A percentile compares a stretch with the other conserved stretches of the same genome.
Conservation (phyloP, 2,113 vertebrate species). For the Clarias macrocephalus region DNA sequence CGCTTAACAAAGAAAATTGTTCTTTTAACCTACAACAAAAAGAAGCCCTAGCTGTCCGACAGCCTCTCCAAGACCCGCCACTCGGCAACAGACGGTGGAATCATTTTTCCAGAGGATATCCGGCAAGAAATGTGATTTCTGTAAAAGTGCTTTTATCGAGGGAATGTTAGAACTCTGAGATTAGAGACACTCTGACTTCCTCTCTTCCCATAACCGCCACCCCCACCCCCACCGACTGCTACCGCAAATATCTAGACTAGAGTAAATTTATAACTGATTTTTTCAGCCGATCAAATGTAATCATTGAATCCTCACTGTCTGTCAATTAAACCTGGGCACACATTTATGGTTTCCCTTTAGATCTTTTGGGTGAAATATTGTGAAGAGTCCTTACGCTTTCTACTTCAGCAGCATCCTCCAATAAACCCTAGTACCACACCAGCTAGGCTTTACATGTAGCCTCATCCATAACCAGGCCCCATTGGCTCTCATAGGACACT, state of each 20-base stretch:
- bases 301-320: conserved; percentile 73
- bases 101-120: conserved; percentile 60
- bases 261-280: conserved; percentile 80
- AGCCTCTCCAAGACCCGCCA: conserved; percentile 48
- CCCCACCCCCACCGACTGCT: conserved; percentile 53
- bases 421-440: neutral
- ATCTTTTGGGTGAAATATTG: conserved; percentile 67
- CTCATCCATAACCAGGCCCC: conserved; percentile 72
- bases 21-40: conserved; percentile 60
- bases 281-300: conserved; percentile 75
- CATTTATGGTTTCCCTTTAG: conserved; percentile 49
- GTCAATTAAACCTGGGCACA: conserved; percentile 66
- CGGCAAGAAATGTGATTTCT: conserved; percentile 51
- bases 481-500: conserved; percentile 78
- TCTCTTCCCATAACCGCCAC: conserved; percentile 13
- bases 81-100: conserved; percentile 51
- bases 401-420: conserved; percentile 27
- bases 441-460: conserved; percentile 60
- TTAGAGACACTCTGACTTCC: conserved; percentile 53
- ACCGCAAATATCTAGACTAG: conserved; percentile 70
- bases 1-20: conserved; percentile 70
- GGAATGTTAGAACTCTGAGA: conserved; percentile 67
- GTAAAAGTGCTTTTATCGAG: conserved; percentile 68
- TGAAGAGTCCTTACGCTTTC: conserved; percentile 57
- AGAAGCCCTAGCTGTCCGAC: conserved; percentile 51